These are phyloP conservation scores for Tachina fera DNA, from an alignment of 2,888 invertebrate species.

Conservation along the genomic window DNA sequence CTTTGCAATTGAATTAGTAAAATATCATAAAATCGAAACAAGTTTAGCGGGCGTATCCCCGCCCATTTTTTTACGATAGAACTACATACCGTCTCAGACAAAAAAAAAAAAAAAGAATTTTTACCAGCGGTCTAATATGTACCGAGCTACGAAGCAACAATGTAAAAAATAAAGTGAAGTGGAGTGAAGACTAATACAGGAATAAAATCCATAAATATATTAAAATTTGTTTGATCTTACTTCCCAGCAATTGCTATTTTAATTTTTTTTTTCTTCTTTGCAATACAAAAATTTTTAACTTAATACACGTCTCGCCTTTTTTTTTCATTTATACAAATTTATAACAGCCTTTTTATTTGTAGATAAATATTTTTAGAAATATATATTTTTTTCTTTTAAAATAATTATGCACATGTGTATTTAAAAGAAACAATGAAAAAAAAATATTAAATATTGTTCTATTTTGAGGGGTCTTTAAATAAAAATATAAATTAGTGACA, in stretches of 20 bases:
- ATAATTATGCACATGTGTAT: background rate
- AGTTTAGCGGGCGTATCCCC: no score
- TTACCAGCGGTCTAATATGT: no score
- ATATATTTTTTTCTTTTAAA: slow-evolving; percentile 4
- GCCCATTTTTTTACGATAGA: no score
- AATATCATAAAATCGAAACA: no score
- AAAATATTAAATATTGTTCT: background rate
- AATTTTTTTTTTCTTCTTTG: background rate
- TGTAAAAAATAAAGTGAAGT: no score
- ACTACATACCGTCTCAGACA: no score
- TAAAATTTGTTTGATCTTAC: background rate
- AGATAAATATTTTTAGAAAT: slow-evolving; percentile 8
- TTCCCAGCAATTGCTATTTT: background rate
- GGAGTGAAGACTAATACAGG: no score
- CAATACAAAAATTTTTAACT: background rate
- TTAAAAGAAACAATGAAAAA: background rate
- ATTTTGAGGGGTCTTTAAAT: slow-evolving; percentile 1
- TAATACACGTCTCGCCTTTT: background rate
- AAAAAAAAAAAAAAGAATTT: no score
- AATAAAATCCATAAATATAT: background rate
- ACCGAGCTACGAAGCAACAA: no score
- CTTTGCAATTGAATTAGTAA: no score
- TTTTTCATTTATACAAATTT: background rate
- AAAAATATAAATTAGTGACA: background rate
- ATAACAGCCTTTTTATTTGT: background rate